phyloP scores from a whole-genome alignment of 2,888 invertebrate species.

The Habroteleia sp. region DNA sequence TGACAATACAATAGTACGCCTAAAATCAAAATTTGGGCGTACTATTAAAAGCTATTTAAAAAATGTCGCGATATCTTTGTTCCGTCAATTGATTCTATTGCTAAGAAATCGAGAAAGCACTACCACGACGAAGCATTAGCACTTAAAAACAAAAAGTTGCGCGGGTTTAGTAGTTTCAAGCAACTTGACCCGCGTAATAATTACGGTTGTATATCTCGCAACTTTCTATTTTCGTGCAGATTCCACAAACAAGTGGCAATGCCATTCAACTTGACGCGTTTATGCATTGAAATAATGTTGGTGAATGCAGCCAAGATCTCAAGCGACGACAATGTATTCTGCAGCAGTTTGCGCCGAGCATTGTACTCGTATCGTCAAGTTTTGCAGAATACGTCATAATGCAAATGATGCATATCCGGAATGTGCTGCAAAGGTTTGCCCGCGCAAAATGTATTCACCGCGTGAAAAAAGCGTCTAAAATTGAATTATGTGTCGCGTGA shows the following conservation, averaged over 20 bases:
- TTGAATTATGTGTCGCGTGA: no score
- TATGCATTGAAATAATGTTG: conserved; percentile 19
- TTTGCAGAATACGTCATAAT: conserved; percentile 30
- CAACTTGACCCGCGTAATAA: conserved; percentile 46
- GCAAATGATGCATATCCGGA: conserved; percentile 13
- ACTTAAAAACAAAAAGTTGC: conserved; percentile 13
- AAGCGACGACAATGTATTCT: conserved; percentile 26
- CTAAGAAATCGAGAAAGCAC: no score
- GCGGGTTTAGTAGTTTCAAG: conserved; percentile 6
- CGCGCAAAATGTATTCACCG: background rate
- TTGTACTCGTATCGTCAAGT: conserved; percentile 41
- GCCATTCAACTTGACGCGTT: conserved; percentile 29
- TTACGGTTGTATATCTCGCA: background rate
- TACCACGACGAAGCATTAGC: background rate
- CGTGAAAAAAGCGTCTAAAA: no score
- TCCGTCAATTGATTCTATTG: no score
- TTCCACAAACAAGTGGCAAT: conserved; percentile 20
- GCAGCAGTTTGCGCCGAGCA: conserved; percentile 8
- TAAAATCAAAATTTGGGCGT: no score
- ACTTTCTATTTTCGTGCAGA: conserved; percentile 18
- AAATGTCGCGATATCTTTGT: no score
- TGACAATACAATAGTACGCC: no score
- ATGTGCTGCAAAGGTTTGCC: background rate
- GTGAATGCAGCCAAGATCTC: conserved; percentile 4
- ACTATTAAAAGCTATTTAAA: no score